Conservation (phyloP, 2,797 vertebrate species). For the Intellagama lesueurii region DNA sequence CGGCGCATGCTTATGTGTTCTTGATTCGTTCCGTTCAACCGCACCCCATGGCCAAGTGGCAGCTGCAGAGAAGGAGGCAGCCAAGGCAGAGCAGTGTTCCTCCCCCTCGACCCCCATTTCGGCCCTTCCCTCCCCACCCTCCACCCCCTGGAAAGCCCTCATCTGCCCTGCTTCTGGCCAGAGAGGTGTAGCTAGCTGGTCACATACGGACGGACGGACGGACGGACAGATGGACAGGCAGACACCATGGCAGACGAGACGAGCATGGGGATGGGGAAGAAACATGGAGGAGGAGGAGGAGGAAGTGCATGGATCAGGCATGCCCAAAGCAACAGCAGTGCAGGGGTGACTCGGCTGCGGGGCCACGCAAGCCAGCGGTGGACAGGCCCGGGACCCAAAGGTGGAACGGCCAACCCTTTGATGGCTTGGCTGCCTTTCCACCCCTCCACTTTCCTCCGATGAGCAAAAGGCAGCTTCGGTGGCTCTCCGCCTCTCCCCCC, state of each 20-base stretch:
- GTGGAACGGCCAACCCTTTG: too few species aligned
- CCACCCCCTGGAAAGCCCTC: neutral
- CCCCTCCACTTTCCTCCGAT: too few species aligned
- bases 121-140: neutral
- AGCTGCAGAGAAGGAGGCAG: neutral
- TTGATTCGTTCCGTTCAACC: too few species aligned
- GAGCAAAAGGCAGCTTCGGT: too few species aligned
- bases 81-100: fast-evolving
- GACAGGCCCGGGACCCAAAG: neutral
- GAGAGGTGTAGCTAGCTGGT: neutral
- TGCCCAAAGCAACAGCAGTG: constrained; percentile 4
- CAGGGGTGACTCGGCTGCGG: neutral
- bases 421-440: too few species aligned
- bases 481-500: too few species aligned
- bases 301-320: constrained; percentile 21
- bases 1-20: neutral
- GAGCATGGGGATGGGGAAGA: constrained; percentile 40
- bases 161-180: neutral
- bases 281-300: constrained; percentile 1
- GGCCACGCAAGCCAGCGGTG: neutral
- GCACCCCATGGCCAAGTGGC: neutral
- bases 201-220: neutral
- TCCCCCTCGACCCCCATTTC: too few species aligned
- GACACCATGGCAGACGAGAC: constrained; percentile 6
- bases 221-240: neutral